Percentiles rank a stretch among this genome's conserved stretches.
These are phyloP conservation scores for Xylota segnis DNA, from an alignment of 2,888 invertebrate species.

Conservation along the genomic window DNA sequence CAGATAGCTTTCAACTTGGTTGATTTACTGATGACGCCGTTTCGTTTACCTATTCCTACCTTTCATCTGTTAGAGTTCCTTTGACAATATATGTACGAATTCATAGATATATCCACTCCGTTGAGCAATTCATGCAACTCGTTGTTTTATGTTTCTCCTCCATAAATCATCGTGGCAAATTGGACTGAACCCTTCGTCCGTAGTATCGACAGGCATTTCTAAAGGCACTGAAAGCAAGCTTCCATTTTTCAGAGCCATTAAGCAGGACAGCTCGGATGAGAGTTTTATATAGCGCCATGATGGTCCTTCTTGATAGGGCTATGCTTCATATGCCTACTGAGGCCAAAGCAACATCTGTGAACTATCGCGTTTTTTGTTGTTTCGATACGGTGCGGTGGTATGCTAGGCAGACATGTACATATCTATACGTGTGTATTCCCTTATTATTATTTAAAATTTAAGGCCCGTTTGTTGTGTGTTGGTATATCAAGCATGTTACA, in stretches of 20 bases:
- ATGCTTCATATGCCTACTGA: not conserved
- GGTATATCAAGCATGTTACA: too few species aligned
- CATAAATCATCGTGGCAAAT: slow-evolving; percentile 6
- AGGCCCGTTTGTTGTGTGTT: not conserved
- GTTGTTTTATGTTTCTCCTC: slow-evolving; percentile 9
- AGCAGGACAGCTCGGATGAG: not conserved
- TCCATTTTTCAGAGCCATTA: slow-evolving; percentile 19
- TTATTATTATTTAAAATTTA: not conserved
- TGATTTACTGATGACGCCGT: not conserved
- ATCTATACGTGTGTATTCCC: not conserved
- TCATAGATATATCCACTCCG: not conserved
- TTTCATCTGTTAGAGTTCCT: slow-evolving; percentile 4
- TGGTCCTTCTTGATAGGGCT: not conserved
- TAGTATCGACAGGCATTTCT: not conserved
- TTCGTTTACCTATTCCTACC: not conserved
- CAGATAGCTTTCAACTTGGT: not conserved
- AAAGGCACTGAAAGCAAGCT: not conserved
- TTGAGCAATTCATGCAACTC: slow-evolving; percentile 4
- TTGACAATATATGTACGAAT: not conserved
- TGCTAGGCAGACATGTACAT: not conserved
- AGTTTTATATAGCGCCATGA: not conserved
- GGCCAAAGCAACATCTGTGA: not conserved
- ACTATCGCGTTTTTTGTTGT: not conserved
- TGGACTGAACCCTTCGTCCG: slow-evolving; percentile 4
- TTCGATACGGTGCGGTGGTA: not conserved